Conservation (phyloP, 2,113 vertebrate genomes). For the Phrynocephalus versicolor region DNA sequence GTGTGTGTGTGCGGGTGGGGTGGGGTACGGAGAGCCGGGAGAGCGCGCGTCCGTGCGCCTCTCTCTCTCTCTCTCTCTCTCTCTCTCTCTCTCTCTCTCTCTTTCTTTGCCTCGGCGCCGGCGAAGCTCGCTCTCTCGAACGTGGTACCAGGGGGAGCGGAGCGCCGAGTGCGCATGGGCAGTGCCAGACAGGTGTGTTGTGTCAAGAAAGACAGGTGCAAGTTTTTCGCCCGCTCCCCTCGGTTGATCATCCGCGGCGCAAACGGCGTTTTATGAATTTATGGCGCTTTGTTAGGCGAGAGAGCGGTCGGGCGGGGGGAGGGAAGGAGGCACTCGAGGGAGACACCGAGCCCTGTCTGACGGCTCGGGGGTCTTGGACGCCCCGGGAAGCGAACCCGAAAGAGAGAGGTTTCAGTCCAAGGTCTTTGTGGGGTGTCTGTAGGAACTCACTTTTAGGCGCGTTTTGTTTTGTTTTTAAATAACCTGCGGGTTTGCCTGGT, state of each 20-base stretch:
- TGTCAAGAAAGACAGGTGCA: constrained; percentile 89
- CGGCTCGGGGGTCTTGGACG: constrained; percentile 29
- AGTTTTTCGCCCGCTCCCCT: constrained; percentile 58
- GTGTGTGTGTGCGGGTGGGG: no score
- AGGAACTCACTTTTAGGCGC: no score
- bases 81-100: constrained; percentile 13
- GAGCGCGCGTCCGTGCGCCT: not conserved
- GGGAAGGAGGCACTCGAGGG: not conserved
- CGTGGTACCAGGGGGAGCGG: constrained; percentile 41
- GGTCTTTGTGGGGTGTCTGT: not conserved
- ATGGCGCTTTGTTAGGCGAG: constrained; percentile 59
- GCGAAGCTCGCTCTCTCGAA: constrained; percentile 18
- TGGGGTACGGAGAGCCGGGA: no score
- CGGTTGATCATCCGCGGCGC: constrained; percentile 58
- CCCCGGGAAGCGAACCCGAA: no score
- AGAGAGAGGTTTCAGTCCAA: not conserved
- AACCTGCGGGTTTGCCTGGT: not conserved
- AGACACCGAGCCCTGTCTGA: not conserved
- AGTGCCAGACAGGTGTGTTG: constrained; percentile 83
- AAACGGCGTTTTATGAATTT: constrained; percentile 71
- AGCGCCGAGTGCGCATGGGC: constrained; percentile 66
- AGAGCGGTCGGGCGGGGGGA: constrained; percentile 38
- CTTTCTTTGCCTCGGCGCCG: constrained; percentile 24
- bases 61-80: constrained; percentile 30
- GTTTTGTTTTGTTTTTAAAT: no score